phyloP scores from a whole-genome alignment of 2,113 vertebrate species.

The Catagonus wagneri region DNA sequence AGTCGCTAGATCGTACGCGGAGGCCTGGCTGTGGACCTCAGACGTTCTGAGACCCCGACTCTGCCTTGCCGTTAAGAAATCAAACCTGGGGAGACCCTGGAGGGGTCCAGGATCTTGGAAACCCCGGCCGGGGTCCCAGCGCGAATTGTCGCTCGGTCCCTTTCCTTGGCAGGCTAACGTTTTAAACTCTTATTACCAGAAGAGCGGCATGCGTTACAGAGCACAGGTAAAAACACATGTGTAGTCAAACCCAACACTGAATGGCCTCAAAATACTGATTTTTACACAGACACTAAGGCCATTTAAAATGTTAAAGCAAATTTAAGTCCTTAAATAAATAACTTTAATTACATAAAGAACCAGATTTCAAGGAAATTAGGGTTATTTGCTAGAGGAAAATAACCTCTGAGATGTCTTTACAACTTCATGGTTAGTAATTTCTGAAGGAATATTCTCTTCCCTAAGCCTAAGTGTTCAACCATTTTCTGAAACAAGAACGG shows the following conservation, averaged over 20 bases:
- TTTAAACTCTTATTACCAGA: not conserved
- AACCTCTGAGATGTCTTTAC: slow-evolving; percentile 36
- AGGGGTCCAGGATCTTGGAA: not conserved
- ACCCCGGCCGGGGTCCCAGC: accelerated
- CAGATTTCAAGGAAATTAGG: slow-evolving; percentile 50
- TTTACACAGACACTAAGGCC: not conserved
- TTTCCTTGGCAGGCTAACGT: accelerated
- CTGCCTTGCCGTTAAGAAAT: not conserved
- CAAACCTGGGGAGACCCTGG: accelerated
- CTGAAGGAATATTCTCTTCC: not conserved
- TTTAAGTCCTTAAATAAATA: slow-evolving; percentile 42
- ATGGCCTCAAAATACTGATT: not conserved
- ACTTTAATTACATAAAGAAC: slow-evolving; percentile 56
- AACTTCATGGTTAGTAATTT: slow-evolving; percentile 19
- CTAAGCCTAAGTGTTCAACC: not conserved
- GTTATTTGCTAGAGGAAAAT: slow-evolving; percentile 59
- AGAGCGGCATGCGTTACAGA: accelerated
- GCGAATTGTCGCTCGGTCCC: accelerated
- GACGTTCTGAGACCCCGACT: slow-evolving; percentile 52
- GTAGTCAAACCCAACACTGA: accelerated
- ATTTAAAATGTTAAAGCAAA: not conserved
- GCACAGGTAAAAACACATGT: not conserved
- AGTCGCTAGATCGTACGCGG: slow-evolving; percentile 68
- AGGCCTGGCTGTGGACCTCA: slow-evolving; percentile 66
- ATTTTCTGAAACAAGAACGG: not conserved